phyloP scores from a whole-genome alignment of 2,113 vertebrate species.

The Phainopepla nitens region DNA sequence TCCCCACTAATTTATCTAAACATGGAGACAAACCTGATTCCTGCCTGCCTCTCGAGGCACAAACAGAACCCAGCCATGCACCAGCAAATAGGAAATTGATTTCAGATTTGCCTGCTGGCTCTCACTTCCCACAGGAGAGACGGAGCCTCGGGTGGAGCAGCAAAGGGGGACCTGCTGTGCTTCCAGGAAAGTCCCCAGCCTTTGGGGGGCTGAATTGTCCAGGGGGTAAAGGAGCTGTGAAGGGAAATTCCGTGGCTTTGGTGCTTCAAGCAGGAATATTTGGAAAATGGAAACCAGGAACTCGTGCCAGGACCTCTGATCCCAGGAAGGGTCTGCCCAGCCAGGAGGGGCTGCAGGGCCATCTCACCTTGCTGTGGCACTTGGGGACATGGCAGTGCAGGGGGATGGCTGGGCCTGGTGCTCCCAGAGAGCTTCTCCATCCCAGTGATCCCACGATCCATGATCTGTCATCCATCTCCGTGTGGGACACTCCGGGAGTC shows the following conservation, averaged over 20 bases:
- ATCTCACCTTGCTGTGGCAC: not conserved
- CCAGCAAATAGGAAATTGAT: not conserved
- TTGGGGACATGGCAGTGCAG: not conserved
- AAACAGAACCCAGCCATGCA: not conserved
- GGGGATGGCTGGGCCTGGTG: not conserved
- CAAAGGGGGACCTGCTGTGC: not conserved
- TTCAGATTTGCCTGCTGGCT: not conserved
- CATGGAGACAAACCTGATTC: not conserved
- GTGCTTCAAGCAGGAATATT: not conserved
- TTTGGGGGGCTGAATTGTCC: not conserved
- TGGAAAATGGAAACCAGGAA: not conserved
- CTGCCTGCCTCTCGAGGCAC: not conserved
- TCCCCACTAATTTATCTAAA: not conserved
- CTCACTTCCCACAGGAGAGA: not conserved
- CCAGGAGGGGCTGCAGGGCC: not conserved
- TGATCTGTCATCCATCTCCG: too few relatives aligned
- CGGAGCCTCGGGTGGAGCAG: fast-evolving
- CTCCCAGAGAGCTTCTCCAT: not conserved
- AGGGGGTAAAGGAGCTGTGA: fast-evolving
- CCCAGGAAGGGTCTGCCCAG: not conserved
- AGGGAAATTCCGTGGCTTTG: not conserved
- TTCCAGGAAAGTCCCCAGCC: not conserved
- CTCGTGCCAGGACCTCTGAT: not conserved
- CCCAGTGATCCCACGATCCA: not conserved
- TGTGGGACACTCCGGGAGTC: too few relatives aligned